Percentiles rank a stretch among this genome's conserved stretches.
These are phyloP conservation scores for Phrynosoma platyrhinos DNA, from an alignment of 2,113 vertebrate genomes.

Conservation along the genomic window DNA sequence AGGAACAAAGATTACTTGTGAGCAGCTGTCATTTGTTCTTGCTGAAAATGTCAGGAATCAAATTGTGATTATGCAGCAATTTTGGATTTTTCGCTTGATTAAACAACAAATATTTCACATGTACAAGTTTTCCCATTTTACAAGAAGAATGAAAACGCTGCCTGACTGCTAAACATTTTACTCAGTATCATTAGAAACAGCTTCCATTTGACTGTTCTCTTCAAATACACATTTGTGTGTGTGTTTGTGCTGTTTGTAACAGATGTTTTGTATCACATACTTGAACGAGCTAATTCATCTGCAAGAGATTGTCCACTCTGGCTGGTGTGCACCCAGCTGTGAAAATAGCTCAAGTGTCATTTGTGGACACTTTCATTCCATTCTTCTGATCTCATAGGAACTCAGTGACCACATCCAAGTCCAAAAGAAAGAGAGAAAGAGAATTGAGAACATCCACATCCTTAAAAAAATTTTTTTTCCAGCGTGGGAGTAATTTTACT, in stretches of 20 bases:
- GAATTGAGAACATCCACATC: constrained; percentile 77
- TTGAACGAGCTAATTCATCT: constrained; percentile 76
- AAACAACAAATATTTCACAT: constrained; percentile 52
- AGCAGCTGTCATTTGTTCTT: constrained; percentile 8
- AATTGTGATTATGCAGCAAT: constrained; percentile 43
- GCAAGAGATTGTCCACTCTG: constrained; percentile 71
- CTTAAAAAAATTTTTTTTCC: constrained; percentile 65
- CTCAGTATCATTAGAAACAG: constrained; percentile 58
- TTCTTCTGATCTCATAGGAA: constrained; percentile 79
- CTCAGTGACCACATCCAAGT: constrained; percentile 74
- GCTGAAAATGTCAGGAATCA: constrained; percentile 21
- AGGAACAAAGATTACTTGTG: constrained; percentile 52
- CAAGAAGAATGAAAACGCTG: constrained; percentile 64
- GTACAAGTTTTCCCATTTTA: constrained; percentile 62
- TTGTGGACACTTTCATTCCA: constrained; percentile 76
- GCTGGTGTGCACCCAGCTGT: constrained; percentile 79
- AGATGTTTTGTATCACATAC: constrained; percentile 81
- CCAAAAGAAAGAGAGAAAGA: constrained; percentile 73
- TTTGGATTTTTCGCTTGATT: constrained; percentile 41
- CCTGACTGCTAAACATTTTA: constrained; percentile 57
- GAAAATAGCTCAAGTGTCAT: constrained; percentile 78
- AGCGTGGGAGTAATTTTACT: constrained; percentile 65
- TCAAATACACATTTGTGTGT: constrained; percentile 73
- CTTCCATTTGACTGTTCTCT: constrained; percentile 68
- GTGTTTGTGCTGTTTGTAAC: constrained; percentile 73